These are phyloP conservation scores for Conistra vaccinii DNA, from an alignment of 2,888 invertebrate genomes.

Conservation along the genomic window DNA sequence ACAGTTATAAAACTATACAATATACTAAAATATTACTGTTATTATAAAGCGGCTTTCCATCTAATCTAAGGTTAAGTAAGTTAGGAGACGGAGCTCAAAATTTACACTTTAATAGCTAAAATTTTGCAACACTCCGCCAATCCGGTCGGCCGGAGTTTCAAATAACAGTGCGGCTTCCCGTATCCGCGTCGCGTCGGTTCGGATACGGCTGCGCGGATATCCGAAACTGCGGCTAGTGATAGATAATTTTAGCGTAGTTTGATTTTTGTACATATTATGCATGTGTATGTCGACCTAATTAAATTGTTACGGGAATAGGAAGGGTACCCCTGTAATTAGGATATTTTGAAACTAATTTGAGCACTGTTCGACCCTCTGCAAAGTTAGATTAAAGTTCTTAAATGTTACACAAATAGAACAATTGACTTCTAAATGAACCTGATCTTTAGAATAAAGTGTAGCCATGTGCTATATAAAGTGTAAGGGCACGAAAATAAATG, in stretches of 20 bases:
- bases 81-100: conserved; percentile 59
- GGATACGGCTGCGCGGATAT: conserved; percentile 61
- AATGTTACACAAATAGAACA: conserved; percentile 14
- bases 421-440: conserved; percentile 5
- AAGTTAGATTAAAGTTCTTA: conserved; percentile 35
- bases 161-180: conserved; percentile 52
- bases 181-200: conserved; percentile 52
- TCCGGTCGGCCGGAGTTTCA: conserved; percentile 50
- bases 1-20: conserved; percentile 60
- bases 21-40: conserved; percentile 58
- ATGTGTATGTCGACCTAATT: conserved; percentile 30
- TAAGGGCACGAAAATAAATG: conserved; percentile 7
- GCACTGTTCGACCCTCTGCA: conserved; percentile 14
- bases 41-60: conserved; percentile 47
- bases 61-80: conserved; percentile 60
- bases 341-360: conserved; percentile 40
- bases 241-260: conserved; percentile 41
- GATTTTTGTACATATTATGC: conserved; percentile 39
- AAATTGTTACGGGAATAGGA: conserved; percentile 19
- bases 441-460: not conserved
- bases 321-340: conserved; percentile 11
- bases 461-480: not conserved
- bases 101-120: conserved; percentile 67
- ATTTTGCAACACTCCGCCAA: conserved; percentile 58
- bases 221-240: conserved; percentile 46